These are phyloP conservation scores for cat (Felis catus) DNA, from an alignment of 2,113 vertebrate species.

Conservation along the genomic window DNA sequence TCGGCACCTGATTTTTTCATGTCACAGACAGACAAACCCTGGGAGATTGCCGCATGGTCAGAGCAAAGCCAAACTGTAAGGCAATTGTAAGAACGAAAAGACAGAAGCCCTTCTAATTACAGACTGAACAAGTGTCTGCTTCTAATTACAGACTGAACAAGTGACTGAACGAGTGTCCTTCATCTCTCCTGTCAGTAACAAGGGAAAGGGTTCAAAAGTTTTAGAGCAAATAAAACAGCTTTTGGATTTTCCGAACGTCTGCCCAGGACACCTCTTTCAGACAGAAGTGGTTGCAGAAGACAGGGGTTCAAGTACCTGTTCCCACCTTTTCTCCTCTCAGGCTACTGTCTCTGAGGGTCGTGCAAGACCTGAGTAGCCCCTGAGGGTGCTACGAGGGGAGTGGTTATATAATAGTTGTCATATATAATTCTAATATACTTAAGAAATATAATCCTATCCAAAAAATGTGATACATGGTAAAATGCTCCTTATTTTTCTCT, in stretches of 20 bases:
- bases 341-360: neutral
- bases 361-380: rapidly evolving
- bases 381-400: neutral
- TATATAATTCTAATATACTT: neutral
- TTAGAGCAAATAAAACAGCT: neutral
- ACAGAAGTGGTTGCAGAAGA: neutral
- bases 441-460: neutral
- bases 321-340: neutral
- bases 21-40: neutral
- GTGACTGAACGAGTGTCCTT: neutral
- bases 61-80: neutral
- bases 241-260: neutral
- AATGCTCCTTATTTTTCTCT: neutral
- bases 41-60: neutral
- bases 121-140: neutral
- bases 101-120: neutral
- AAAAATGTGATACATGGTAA: neutral
- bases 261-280: neutral
- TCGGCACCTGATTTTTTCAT: neutral
- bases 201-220: neutral
- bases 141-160: neutral
- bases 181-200: neutral
- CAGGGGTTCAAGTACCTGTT: neutral
- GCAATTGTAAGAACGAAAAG: neutral
- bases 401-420: neutral